Conservation (phyloP, 2,888 invertebrate species). For the Agonopterix arenella region DNA sequence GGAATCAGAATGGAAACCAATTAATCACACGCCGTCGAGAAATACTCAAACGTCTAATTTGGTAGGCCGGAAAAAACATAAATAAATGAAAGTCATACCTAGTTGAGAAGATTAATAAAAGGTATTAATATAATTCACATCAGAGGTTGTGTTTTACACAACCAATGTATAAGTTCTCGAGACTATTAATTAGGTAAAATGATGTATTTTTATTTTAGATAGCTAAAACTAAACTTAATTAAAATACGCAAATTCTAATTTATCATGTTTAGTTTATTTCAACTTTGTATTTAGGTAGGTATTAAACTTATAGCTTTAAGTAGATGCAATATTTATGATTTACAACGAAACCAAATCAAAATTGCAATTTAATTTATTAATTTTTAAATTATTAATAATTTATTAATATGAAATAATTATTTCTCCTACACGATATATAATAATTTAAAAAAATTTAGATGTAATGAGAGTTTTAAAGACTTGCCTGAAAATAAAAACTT, state of each 20-base stretch:
- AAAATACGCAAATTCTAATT: neutral
- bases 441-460: conserved; percentile 15
- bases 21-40: conserved; percentile 47
- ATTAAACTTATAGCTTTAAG: conserved; percentile 11
- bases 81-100: conserved; percentile 12
- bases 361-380: conserved; percentile 44
- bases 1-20: conserved; percentile 72
- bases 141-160: too few species aligned
- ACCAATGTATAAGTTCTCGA: too few species aligned
- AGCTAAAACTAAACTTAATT: too few species aligned
- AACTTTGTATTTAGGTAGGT: too few species aligned
- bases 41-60: conserved; percentile 30
- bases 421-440: conserved; percentile 12
- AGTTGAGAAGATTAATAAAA: too few species aligned
- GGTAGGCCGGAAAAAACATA: conserved; percentile 30
- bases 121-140: too few species aligned
- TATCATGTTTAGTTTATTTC: too few species aligned
- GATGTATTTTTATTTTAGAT: too few species aligned
- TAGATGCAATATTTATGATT: conserved; percentile 12
- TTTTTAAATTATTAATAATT: conserved; percentile 31
- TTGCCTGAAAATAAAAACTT: conserved; percentile 34
- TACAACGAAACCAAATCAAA: conserved; percentile 55
- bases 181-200: too few species aligned
- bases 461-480: conserved; percentile 29
- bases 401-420: conserved; percentile 14